Base-by-base conservation (phyloP, 2,888 invertebrate genomes). In the Serrognathus titanus region DNA sequence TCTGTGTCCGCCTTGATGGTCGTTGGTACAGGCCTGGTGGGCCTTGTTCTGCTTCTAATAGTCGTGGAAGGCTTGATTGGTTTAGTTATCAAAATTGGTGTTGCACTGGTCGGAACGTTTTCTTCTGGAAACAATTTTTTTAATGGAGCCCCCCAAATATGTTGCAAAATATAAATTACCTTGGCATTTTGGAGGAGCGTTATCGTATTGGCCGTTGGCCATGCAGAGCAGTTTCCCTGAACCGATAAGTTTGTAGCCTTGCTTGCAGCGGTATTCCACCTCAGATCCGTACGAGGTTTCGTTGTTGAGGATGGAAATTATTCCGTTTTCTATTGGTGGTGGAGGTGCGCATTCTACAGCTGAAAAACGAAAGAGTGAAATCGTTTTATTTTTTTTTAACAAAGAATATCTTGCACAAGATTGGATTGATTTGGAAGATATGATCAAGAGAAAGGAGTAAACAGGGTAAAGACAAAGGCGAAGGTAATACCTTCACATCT, bases 151-250 rank as follows among this genome's bases (percentile, higher is more conserved):
- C 9, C 1, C 10, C 11, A 31, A 3, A 5, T 6, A 40, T 13
- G 5, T 11, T 40, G 7, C 40, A 5, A 40, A 40, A 40, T 6
- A 1, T 5, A 12, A 7, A 6, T 31, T 55, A 58, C 58, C 49
- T 58, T 80, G 81, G 73, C 94, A 95, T 48, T 80, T 81, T 0
- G 94, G 94, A 47, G 89, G 79, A 0, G 84, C 79, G 51, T 85
- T 84, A 71, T 94, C 92, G 83, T 93, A 94, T 57, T 86, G 83
- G 0, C 94, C 94, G 48, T 83, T 86, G 9, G 87, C 82, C 51
- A 89, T 79, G 66, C 95, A 95, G 20, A 82, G 81, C 36, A 91
- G 80, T 48, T 83, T 79, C 11, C 81, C 80, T 1, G 86, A 80
- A 16, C 94, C 94, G 16, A 82, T 80, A 53, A 94, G 77, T 58